Evolutionary conservation across 2,113 vertebrate genomes (phyloP), one percentile per base, ranked within the genome.

Genomic region (Plestiodon gilberti): DNA sequence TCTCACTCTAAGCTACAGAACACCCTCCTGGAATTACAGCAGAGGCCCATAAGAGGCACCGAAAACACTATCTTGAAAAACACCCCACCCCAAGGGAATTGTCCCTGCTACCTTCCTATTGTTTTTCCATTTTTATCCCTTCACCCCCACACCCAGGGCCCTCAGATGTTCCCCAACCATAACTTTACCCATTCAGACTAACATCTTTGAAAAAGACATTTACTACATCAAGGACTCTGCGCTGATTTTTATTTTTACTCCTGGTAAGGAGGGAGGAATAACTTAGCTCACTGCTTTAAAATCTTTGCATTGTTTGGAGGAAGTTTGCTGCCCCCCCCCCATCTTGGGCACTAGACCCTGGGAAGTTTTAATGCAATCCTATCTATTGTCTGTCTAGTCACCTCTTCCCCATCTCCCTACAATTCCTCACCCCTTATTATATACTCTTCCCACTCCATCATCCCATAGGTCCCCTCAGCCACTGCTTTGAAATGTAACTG

Each of bases 321-420:
- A 22, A 77, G 89, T 64, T 62, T 65, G 78, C 67, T 67, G 89
- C 73, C 61, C 59, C 73, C 67, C 73, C 61, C 59, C 73, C 67
- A 0, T 30, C 4, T 33, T 43, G 83, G 77, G 70, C 38, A 87
- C 79, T 69, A 71, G 76, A 87, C 71, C 28, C 70, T 67, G 64
- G 67, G 11, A 91, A 88, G 67, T 22, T 64, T 89, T 23, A 64
- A 90, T 90, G 92, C 86, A 71, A 86, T 83, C 28, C 84, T 89
- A 73, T 77, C 43, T 64, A 67, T 80, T 85, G 38, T 90, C 64
- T 92, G 85, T 87, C 92, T 91, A 93, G 91, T 78, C 89, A 55
- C 80, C 88, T 89, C 90, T 91, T 91, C 82, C 87, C 83, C 62
- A 18, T 88, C 92, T 89, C 88, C 87, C 78, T 83, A 61, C 55